Base-by-base conservation (phyloP, 2,888 invertebrate genomes). In the Pseudococcus jackbeardsleyi region DNA sequence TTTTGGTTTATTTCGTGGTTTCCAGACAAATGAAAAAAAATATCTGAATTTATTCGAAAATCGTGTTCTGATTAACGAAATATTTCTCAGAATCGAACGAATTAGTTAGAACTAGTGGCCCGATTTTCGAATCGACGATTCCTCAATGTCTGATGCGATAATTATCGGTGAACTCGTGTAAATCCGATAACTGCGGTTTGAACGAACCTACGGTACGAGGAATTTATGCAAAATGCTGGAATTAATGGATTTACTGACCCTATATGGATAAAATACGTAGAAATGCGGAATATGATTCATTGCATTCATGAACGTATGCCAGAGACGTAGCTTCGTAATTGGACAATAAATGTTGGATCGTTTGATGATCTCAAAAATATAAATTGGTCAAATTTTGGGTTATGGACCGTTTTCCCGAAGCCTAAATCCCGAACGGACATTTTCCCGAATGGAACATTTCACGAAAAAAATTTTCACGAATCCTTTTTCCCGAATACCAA, bases 181-280 rank as follows among this genome's bases (percentile, higher is more conserved):
- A 59, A 12, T 12, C 15, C 15, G 33, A 12, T 15, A 26, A 72
- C 68, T 72, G 33, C 33, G 68, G 22, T 26, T 68, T 72, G 33
- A 72, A 22, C 19, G 7, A 64, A 1, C 5, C 17, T 54, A 54
- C 6, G 19, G 0, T 6, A 12, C 33, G 33, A 64, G 22, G 12
- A 11, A 26, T 72, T 26, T 72, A 26, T 72, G 68, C 33, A 33
- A 72, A 26, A 26, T 72, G 33, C 5, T 33, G 33, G 33, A 72
- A 72, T 64, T 72, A 72, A 72, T 72, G 68, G 19, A 59, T 59
- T n/a, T 59, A 15, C 68, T 72, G 68, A 72, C 68, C 33, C 26
- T 19, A 22, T 19, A 68, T 19, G 3, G 19, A 22, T 22, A 68
- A 68, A 68, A 22, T 68, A 22, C 9, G 26, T 33, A 33, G 1